phyloP scores from a whole-genome alignment of 2,888 invertebrate species.

The Cyclophora punctaria region DNA sequence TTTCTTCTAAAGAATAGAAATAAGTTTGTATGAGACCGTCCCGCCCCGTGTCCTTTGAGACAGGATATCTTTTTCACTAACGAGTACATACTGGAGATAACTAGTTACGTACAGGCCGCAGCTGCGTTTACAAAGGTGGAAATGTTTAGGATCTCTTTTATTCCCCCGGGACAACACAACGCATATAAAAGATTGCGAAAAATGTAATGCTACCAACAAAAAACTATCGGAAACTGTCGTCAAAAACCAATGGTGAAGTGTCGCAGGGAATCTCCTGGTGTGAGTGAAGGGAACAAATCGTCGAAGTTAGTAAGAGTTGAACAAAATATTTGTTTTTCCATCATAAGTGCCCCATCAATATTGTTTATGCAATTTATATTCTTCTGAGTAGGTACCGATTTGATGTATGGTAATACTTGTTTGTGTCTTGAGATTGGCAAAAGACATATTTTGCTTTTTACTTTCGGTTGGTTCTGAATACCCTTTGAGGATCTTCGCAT shows the following conservation, averaged over 20 bases:
- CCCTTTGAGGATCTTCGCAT: too few relatives aligned
- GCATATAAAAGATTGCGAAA: constrained; percentile 13
- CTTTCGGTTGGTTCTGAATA: too few relatives aligned
- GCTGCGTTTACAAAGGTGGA: constrained; percentile 18
- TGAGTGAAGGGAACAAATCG: neutral
- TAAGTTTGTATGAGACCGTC: too few relatives aligned
- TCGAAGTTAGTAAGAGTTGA: neutral
- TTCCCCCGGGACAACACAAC: constrained; percentile 8
- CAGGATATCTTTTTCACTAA: too few relatives aligned
- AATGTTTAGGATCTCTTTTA: constrained; percentile 14
- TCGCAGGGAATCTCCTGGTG: neutral
- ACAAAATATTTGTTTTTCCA: neutral
- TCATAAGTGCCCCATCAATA: neutral
- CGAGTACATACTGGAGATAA: too few relatives aligned
- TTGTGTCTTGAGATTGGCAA: neutral
- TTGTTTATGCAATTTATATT: neutral
- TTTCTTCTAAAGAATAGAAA: too few relatives aligned
- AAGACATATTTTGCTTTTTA: too few relatives aligned
- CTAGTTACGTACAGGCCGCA: constrained; percentile 7
- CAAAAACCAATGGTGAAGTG: neutral
- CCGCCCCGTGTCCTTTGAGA: too few relatives aligned
- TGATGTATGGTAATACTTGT: neutral
- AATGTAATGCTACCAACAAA: constrained; percentile 1
- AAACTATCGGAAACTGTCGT: neutral
- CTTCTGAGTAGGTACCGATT: neutral